These are phyloP conservation scores for Cephalopachus bancanus DNA, from an alignment of 2,797 vertebrate species.

Conservation along the genomic window DNA sequence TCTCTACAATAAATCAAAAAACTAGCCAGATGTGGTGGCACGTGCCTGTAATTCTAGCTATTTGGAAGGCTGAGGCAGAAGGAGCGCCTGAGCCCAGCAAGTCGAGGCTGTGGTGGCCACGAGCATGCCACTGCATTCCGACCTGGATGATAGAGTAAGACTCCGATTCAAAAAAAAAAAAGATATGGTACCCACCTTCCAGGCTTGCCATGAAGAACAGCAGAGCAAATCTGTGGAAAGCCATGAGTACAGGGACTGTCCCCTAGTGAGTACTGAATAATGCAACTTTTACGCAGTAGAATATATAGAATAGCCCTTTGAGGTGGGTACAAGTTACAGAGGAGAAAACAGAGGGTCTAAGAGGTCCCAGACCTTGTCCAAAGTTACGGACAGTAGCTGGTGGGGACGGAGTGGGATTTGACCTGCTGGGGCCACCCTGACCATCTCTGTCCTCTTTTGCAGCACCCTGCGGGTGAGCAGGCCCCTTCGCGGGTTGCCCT, in stretches of 20 bases:
- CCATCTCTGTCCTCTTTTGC: background rate
- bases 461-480: constrained; percentile 81
- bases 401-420: background rate
- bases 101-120: too few relatives aligned
- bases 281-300: background rate
- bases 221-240: background rate
- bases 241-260: background rate
- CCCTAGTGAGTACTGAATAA: background rate
- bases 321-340: background rate
- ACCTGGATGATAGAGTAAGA: too few relatives aligned
- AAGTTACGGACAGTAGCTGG: background rate
- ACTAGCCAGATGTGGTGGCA: too few relatives aligned
- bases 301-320: background rate
- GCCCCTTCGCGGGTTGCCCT: constrained; percentile 91
- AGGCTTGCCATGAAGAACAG: background rate
- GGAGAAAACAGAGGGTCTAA: background rate
- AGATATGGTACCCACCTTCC: background rate
- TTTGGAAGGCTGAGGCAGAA: too few relatives aligned
- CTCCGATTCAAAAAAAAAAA: background rate
- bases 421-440: background rate
- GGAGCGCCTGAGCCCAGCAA: too few relatives aligned
- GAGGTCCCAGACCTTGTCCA: background rate
- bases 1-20: too few relatives aligned
- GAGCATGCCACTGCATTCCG: too few relatives aligned
- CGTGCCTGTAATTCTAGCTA: too few relatives aligned